Evolutionary conservation across 2,888 invertebrate genomes (phyloP), one percentile per base, ranked within the genome.

Genomic region (Chrysomela aeneicollis): DNA sequence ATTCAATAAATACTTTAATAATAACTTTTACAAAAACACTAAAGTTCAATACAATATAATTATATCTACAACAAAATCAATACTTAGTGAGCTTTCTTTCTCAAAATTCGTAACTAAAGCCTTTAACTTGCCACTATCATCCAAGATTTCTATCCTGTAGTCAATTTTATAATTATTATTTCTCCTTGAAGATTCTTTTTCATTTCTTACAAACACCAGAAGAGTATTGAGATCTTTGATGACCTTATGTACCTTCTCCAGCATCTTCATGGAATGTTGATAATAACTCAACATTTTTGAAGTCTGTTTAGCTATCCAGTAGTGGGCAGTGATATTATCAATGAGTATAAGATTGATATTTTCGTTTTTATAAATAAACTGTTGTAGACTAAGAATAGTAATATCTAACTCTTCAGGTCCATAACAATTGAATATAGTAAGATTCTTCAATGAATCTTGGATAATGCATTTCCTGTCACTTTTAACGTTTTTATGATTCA

Each of bases 291-390:
- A 59, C 57, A 65, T 71, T 5, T 60, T 37, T 30, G 64, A 66
- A 52, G 66, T 62, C 55, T 63, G 64, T 57, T 73, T 69, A 5
- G 70, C 63, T 50, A 64, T 68, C 78, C 78, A 77, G 68, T 74
- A 79, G 51, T 75, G 74, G 0, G 76, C 67, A n/a, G 73, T 62
- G 32, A 77, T 73, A 67, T 77, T 76, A 61, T 79, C 78, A 12
- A 77, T 60, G 46, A 77, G 26, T 21, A 79, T 63, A 57, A 76
- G 66, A 62, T 66, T 68, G 15, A 75, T 64, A 60, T 74, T 74
- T 30, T 71, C 65, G 47, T 69, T 69, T 17, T 72, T 73, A 19
- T 71, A 63, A 42, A 77, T 70, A 2, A 75, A 67, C 47, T 69
- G 72, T 64, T 77, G 76, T 30, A 79, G 64, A 66, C 71, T 76